Evolutionary conservation across 1,140 invertebrate genomes (phyloP), one percentile per base, ranked within the genome.

Genomic region (Chlorops oryzae): DNA sequence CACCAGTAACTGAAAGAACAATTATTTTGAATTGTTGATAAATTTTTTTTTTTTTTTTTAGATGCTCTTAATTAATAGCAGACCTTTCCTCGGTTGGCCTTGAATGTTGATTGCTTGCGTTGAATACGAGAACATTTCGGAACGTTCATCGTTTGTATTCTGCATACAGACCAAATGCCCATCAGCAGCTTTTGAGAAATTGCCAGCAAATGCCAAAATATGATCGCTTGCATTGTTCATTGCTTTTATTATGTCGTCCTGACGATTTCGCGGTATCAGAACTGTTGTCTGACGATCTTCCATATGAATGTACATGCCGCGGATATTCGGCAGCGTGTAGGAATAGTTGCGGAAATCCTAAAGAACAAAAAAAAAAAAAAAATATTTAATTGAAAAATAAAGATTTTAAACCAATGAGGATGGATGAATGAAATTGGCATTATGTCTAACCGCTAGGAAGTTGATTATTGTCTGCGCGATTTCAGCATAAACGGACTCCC

Each of bases 391-490:
- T n/a, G n/a, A n/a, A n/a, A n/a, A n/a, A n/a, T n/a, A n/a, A n/a
- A n/a, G n/a, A n/a, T n/a, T n/a, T n/a, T n/a, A n/a, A n/a, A n/a
- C n/a, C n/a, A n/a, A n/a, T n/a, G n/a, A n/a, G n/a, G n/a, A n/a
- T n/a, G n/a, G n/a, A n/a, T n/a, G n/a, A n/a, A n/a, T n/a, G n/a
- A n/a, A n/a, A n/a, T n/a, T n/a, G n/a, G n/a, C n/a, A n/a, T n/a
- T n/a, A n/a, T n/a, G n/a, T 75, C 76, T 74, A 64, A 81, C 79
- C 5, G 88, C 88, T 46, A 93, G 72, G 28, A 93, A 77, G 75
- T 90, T 92, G 75, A 93, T 91, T 40, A 94, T 90, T 7, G 90
- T 93, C 59, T 92, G 88, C 10, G 90, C 90, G 48, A 93, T 88
- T 75, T 94, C 89, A 39, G 81, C 87, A 69, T 88, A 94, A 2